Evolutionary conservation across 2,888 invertebrate genomes (phyloP), one percentile per base, ranked within the genome.

Genomic region (Pardosa pseudoannulata): DNA sequence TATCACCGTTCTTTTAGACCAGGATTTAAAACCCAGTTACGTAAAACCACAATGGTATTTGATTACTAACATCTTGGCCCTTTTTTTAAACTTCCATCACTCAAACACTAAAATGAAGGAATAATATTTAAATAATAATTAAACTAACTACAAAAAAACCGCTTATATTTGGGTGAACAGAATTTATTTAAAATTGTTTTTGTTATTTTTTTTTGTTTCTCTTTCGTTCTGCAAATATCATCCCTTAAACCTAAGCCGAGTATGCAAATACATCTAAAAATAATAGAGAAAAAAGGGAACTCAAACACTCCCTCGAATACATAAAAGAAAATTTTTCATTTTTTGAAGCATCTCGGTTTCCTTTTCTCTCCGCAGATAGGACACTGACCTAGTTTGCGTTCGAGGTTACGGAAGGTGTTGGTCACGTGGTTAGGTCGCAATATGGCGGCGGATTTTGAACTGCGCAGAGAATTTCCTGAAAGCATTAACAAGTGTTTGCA

Each of bases 381-480:
- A 83, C 82, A 83, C 39, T 83, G 82, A 76, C 82, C 82, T 50
- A 83, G 56, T 76, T 83, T 31, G 62, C 39, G 32, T 76, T 83
- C 76, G 76, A 83, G 82, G 76, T 76, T 72, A 65, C 31, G 36
- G 65, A 76, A 83, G 76, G 82, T 83, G 72, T 64, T 36, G 32
- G 39, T 76, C 82, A 83, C 82, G 76, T 83, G 82, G 76, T 23
- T 32, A 83, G 71, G 65, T 72, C 65, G 31, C 31, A 32, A 41
- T 41, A 36, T 81, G 73, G 79, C 79, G 73, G 72, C 32, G 29
- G 29, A 41, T 64, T 64, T 71, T 62, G 39, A 64, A 71, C 31
- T 16, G 3, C 23, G 2, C 46, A 46, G 46, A 5, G 19, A 11
- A 2, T 79, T 79, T 79, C 79, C 79, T 79, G 70, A 79, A 70